phyloP scores from a whole-genome alignment of 2,888 invertebrate genomes.

The Drosophila pegasa region DNA sequence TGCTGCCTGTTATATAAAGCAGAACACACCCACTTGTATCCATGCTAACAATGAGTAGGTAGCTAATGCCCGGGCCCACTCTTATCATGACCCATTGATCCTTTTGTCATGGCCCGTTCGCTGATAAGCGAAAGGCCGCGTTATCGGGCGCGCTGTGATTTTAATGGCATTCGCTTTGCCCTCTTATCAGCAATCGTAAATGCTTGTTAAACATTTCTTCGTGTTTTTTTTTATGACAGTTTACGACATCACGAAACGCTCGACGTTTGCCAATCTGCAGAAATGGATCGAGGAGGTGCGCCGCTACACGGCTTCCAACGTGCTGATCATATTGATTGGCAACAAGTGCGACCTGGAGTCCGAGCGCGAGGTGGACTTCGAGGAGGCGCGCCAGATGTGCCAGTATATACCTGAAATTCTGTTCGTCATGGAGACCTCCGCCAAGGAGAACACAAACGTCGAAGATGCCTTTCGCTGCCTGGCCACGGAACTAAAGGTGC shows the following conservation, averaged over 20 bases:
- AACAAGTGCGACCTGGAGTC: slow-evolving; percentile 95
- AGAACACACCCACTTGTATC: neutral
- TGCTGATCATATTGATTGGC: slow-evolving; percentile 95
- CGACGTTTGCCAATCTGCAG: slow-evolving; percentile 95
- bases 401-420: slow-evolving; percentile 94
- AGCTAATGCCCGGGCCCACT: slow-evolving; percentile 31
- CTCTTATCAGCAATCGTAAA: slow-evolving; percentile 26
- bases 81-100: slow-evolving; percentile 44
- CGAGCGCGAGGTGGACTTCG: slow-evolving; percentile 92
- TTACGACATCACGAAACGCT: slow-evolving; percentile 97
- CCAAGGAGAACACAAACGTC: slow-evolving; percentile 95
- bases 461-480: slow-evolving; percentile 94
- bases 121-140: slow-evolving; percentile 39
- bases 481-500: slow-evolving; percentile 94
- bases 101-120: slow-evolving; percentile 24
- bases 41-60: neutral
- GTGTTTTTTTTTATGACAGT: slow-evolving; percentile 87
- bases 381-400: slow-evolving; percentile 94
- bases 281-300: slow-evolving; percentile 98
- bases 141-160: slow-evolving; percentile 53
- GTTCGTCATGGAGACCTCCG: slow-evolving; percentile 94
- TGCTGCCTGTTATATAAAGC: neutral
- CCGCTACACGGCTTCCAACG: slow-evolving; percentile 96
- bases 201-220: slow-evolving; percentile 15
- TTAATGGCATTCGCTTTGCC: slow-evolving; percentile 39